These are phyloP conservation scores for Trissoscelio sp. DNA, from an alignment of 2,888 invertebrate species.

Conservation along the genomic window DNA sequence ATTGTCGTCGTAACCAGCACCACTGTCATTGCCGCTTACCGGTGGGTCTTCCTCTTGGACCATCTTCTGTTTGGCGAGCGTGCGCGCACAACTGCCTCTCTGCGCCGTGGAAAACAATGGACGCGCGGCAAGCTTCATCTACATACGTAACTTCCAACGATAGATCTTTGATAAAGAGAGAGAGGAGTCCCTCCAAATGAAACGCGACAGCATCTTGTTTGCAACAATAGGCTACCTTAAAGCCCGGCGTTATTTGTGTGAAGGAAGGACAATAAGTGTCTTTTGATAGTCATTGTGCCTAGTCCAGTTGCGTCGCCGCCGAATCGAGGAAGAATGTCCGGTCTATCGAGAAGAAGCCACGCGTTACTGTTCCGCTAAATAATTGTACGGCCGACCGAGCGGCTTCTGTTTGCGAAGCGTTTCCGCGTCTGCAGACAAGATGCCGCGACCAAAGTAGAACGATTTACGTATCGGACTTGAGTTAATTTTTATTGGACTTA, in stretches of 20 bases:
- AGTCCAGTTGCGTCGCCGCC: slow-evolving; percentile 65
- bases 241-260: slow-evolving; percentile 75
- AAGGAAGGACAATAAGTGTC: slow-evolving; percentile 82
- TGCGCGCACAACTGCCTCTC: slow-evolving; percentile 41
- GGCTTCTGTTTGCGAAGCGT: slow-evolving; percentile 36
- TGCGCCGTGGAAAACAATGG: slow-evolving; percentile 79
- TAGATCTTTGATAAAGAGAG: slow-evolving; percentile 78
- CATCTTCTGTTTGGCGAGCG: slow-evolving; percentile 18
- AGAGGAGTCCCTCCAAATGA: slow-evolving; percentile 68
- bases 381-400: slow-evolving; percentile 61
- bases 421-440: slow-evolving; percentile 34
- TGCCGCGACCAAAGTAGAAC: slow-evolving; percentile 10
- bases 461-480: neutral
- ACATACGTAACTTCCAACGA: slow-evolving; percentile 81
- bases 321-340: slow-evolving; percentile 61
- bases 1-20: slow-evolving; percentile 59
- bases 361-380: slow-evolving; percentile 68
- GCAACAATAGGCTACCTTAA: slow-evolving; percentile 78
- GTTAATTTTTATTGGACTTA: no score
- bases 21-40: slow-evolving; percentile 70
- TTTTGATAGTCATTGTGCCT: slow-evolving; percentile 81
- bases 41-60: slow-evolving; percentile 60
- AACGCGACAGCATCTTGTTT: slow-evolving; percentile 74
- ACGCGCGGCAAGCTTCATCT: slow-evolving; percentile 77
- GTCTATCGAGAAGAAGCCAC: slow-evolving; percentile 65